Conservation (phyloP, 2,888 invertebrate species). For the Herminia tarsipennalis region DNA sequence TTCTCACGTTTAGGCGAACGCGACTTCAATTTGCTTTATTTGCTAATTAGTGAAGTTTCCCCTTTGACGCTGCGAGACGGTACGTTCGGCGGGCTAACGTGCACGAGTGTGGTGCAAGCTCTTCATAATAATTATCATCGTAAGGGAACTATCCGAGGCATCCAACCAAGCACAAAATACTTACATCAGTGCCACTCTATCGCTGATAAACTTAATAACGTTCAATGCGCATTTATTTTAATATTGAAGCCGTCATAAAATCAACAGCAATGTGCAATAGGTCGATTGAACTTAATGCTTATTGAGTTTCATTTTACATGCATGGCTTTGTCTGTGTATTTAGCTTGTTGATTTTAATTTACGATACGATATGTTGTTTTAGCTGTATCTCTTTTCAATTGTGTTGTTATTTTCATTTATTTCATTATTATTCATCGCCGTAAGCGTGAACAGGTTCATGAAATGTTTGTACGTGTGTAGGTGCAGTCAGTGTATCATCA, state of each 20-base stretch:
- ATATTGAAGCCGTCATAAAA: slow-evolving; percentile 35
- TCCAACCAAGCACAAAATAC: slow-evolving; percentile 36
- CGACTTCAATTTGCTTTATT: slow-evolving; percentile 74
- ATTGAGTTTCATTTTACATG: neutral
- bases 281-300: neutral
- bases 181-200: slow-evolving; percentile 47
- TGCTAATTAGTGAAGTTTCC: slow-evolving; percentile 78
- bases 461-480: too few relatives aligned
- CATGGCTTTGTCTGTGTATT: neutral
- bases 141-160: slow-evolving; percentile 48
- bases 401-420: too few relatives aligned
- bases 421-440: too few relatives aligned
- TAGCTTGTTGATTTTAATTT: neutral
- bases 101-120: slow-evolving; percentile 47
- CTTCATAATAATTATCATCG: slow-evolving; percentile 68
- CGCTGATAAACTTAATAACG: slow-evolving; percentile 46
- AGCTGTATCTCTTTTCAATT: too few relatives aligned
- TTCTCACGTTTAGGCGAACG: slow-evolving; percentile 62
- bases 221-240: slow-evolving; percentile 38
- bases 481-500: too few relatives aligned
- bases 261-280: slow-evolving; percentile 24
- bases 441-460: too few relatives aligned
- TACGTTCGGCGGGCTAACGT: slow-evolving; percentile 41
- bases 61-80: slow-evolving; percentile 59
- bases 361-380: too few relatives aligned